Evolutionary conservation across 2,888 invertebrate genomes (phyloP).

Genomic region (Lasius fuliginosus): DNA sequence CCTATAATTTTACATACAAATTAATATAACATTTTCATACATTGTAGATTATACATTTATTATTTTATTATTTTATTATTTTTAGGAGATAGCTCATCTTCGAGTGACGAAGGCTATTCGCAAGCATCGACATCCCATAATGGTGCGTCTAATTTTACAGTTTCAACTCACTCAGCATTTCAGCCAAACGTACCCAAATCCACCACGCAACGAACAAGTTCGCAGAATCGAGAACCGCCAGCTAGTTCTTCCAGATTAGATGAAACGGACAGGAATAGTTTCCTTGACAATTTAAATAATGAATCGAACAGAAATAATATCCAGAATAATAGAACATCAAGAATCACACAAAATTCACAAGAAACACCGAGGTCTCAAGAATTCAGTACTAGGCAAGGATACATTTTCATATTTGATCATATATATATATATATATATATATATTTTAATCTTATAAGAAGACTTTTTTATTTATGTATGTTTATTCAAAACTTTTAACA

Average conservation of each 20-base stretch:
- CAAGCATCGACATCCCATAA: constrained; percentile 60
- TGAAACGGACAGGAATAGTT: constrained; percentile 23
- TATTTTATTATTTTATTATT: constrained; percentile 2
- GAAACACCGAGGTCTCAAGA: constrained; percentile 36
- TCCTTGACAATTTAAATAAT: constrained; percentile 36
- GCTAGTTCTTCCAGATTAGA: constrained; percentile 23
- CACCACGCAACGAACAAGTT: constrained; percentile 8
- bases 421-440: background rate
- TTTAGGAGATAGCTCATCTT: constrained; percentile 75
- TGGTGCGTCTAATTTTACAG: constrained; percentile 77
- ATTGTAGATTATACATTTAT: background rate
- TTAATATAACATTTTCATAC: background rate
- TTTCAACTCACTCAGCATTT: constrained; percentile 83
- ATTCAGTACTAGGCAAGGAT: constrained; percentile 31
- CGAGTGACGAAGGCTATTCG: constrained; percentile 77
- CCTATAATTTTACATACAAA: background rate
- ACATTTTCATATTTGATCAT: background rate
- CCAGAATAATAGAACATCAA: constrained; percentile 31
- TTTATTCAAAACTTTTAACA: constrained; percentile 41
- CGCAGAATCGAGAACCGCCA: constrained; percentile 38
- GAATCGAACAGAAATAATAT: constrained; percentile 20
- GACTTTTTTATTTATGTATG: background rate
- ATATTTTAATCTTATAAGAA: constrained; percentile 16
- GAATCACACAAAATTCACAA: constrained; percentile 13
- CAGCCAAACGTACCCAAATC: constrained; percentile 79